A percentile compares a stretch with the other conserved stretches of the same genome.
These are phyloP conservation scores for Caenorhabditis sp. DNA, from an alignment of 2,888 invertebrate species.

Conservation along the genomic window DNA sequence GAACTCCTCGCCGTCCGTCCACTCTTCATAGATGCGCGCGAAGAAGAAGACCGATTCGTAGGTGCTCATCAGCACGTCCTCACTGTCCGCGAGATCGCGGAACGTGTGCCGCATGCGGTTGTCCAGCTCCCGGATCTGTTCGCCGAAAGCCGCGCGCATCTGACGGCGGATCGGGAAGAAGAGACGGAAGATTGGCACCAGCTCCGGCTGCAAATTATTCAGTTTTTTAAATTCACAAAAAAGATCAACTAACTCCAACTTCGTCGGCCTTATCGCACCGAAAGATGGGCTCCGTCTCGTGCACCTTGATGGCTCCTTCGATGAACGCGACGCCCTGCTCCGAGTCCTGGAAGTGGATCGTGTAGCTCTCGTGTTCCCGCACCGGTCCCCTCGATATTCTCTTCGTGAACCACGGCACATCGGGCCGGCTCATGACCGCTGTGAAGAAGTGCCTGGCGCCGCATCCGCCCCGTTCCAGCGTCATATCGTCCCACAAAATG, in stretches of 20 bases:
- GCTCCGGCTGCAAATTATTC: constrained; percentile 10
- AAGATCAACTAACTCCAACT: constrained; percentile 13
- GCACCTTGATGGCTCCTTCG: not conserved
- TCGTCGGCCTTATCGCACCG: not conserved
- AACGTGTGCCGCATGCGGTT: not conserved
- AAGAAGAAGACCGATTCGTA: not conserved
- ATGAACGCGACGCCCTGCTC: not conserved
- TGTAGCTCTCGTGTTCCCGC: not conserved
- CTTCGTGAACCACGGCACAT: not conserved
- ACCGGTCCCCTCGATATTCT: not conserved
- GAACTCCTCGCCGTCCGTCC: not conserved
- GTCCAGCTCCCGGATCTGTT: not conserved
- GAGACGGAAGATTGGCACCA: constrained; percentile 3
- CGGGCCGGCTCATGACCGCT: not conserved
- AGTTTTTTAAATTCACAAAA: not conserved
- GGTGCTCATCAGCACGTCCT: constrained; percentile 8
- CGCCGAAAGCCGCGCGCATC: not conserved
- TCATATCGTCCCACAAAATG: not conserved
- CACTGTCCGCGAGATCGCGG: not conserved
- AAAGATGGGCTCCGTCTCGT: not conserved
- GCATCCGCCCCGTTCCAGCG: not conserved
- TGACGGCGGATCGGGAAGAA: constrained; percentile 1
- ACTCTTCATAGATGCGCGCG: constrained; percentile 7
- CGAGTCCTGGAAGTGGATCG: constrained; percentile 1
- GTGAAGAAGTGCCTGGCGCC: constrained; percentile 1